phyloP scores from a whole-genome alignment of 2,888 invertebrate species.

The Cephalotes varians region DNA sequence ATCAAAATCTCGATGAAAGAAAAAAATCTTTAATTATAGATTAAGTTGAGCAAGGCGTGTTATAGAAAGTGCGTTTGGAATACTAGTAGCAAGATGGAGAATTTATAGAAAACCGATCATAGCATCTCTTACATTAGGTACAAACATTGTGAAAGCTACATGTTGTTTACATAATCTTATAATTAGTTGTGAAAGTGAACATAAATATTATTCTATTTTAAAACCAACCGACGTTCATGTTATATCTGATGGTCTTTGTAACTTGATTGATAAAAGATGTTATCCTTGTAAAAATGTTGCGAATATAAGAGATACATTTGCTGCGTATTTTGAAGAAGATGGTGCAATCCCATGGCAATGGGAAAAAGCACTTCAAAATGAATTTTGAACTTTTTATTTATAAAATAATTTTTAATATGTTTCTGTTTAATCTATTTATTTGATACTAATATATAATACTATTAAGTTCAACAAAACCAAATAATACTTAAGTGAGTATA shows the following conservation, averaged over 20 bases:
- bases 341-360: not conserved
- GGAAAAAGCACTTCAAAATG: not conserved
- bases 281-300: not conserved
- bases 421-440: no score
- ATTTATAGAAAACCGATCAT: not conserved
- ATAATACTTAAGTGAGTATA: no score
- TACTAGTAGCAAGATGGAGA: not conserved
- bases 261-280: no score
- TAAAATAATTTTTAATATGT: no score
- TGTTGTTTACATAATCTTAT: not conserved
- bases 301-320: not conserved
- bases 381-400: not conserved
- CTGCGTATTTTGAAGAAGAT: not conserved
- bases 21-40: conserved; percentile 6
- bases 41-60: not conserved
- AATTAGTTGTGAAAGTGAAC: not conserved
- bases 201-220: not conserved
- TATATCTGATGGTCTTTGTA: not conserved
- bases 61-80: not conserved
- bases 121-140: not conserved
- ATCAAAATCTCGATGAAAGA: not conserved
- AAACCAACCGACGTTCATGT: not conserved
- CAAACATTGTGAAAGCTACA: not conserved
- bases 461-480: no score
- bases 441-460: no score